Base-by-base conservation (phyloP, 2,888 invertebrate species). In the Artemia sinica region DNA sequence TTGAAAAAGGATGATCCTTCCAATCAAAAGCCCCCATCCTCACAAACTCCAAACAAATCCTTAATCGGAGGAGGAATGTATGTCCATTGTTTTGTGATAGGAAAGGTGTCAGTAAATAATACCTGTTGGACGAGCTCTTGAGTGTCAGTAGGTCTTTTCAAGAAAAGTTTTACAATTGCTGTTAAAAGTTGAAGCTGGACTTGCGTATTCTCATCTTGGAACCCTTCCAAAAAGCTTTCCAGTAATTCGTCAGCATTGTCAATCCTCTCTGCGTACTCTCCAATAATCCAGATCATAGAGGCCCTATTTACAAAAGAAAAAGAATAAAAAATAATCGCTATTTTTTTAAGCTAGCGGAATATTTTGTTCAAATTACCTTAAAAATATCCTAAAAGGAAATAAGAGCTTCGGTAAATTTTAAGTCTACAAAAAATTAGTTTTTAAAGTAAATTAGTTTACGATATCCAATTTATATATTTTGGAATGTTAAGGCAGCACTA, bases 261-360 rank as follows among this genome's bases (percentile, higher is more conserved):
- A 74, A 98, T 99, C 73, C 98, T 86, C 78, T 98, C 98, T 0
- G 98, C 98, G 79, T 99, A 99, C 79, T 98, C 97, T 28, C 96
- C 97, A 74, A 84, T 84, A 72, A 85, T 85, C 85, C 84, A 85
- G 73, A 85, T 97, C 97, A 97, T 98, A 9, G 94, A 94, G 7
- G 97, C 97, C 74, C 97, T 79, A 67, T 41, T 50, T 68, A 68
- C 50, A n/a, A 67, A 67, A 52, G 65, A 68, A 68, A 69, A 70
- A 66, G 28, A 28, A n/a, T n/a, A 28, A 28, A 28, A 28, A 28
- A 28, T 28, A 1, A 4, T 4, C 4, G 4, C 4, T n/a, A n/a
- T 28, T 28, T 28, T 28, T 28, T 28, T 28, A 28, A 28, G 4
- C 4, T 2, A 28, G 4, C 4, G 4, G 28, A 28, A 1, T 28